Percentiles rank a stretch among this genome's conserved stretches.
phyloP scores from a whole-genome alignment of 2,113 vertebrate species.

The Camelus bactrianus region DNA sequence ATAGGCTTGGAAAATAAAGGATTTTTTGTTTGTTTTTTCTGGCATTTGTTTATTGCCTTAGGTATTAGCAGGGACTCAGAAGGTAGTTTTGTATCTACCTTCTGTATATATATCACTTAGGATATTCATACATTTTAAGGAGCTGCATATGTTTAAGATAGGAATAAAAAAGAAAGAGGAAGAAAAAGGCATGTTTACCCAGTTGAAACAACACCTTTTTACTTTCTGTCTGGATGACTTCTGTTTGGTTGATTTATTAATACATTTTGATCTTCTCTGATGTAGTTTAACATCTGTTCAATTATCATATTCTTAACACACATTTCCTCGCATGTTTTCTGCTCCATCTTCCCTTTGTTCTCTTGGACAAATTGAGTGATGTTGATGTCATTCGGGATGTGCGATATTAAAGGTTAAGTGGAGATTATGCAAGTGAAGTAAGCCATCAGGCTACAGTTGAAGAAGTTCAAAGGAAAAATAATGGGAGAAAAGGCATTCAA shows the following conservation, averaged over 20 bases:
- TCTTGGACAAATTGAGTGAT: conserved; percentile 70
- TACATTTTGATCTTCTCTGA: conserved; percentile 69
- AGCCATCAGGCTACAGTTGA: conserved; percentile 51
- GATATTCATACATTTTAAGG: background rate
- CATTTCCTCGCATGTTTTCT: conserved; percentile 69
- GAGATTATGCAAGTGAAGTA: conserved; percentile 70
- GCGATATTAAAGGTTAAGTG: conserved; percentile 76
- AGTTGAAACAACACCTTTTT: conserved; percentile 70
- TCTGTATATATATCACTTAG: background rate
- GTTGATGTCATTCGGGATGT: conserved; percentile 72
- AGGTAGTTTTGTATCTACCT: background rate
- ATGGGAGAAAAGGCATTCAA: background rate
- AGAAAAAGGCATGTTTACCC: conserved; percentile 52
- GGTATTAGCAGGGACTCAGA: background rate
- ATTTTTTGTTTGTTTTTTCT: background rate
- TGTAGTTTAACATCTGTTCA: conserved; percentile 79
- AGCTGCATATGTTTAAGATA: background rate
- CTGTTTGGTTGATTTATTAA: conserved; percentile 75
- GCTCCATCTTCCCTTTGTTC: conserved; percentile 71
- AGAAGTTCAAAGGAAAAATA: conserved; percentile 62
- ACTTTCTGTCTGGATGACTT: conserved; percentile 69
- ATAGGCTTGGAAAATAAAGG: background rate
- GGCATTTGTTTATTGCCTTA: background rate
- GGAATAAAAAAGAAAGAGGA: background rate
- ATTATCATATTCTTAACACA: conserved; percentile 74